These are phyloP conservation scores for Calephelis nemesis DNA, from an alignment of 1,140 invertebrate species.

Conservation along the genomic window DNA sequence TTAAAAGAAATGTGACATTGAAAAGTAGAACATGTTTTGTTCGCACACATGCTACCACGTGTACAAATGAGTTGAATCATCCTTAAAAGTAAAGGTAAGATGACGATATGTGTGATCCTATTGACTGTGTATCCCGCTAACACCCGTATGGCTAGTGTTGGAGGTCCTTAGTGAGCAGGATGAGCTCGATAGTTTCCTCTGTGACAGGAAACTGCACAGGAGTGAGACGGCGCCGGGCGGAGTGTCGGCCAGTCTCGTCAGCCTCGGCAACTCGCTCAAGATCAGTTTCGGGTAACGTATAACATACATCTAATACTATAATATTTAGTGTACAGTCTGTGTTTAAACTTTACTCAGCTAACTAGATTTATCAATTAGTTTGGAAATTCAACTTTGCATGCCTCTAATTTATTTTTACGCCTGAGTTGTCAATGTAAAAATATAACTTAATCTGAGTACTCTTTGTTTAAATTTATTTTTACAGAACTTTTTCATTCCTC, in stretches of 20 bases:
- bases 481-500: too few relatives aligned
- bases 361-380: too few relatives aligned
- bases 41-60: too few relatives aligned
- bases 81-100: background rate
- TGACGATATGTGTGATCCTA: background rate
- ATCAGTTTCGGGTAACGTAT: constrained; percentile 89
- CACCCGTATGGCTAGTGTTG: constrained; percentile 38
- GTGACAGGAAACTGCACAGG: constrained; percentile 83
- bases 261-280: constrained; percentile 88
- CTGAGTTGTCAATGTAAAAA: too few relatives aligned
- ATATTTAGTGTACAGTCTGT: background rate
- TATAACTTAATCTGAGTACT: too few relatives aligned
- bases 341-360: too few relatives aligned
- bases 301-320: background rate
- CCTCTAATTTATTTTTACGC: too few relatives aligned
- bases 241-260: constrained; percentile 87
- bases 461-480: too few relatives aligned
- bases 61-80: too few relatives aligned
- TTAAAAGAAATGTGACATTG: background rate
- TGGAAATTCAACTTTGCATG: too few relatives aligned
- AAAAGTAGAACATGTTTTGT: too few relatives aligned
- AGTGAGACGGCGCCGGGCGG: constrained; percentile 90
- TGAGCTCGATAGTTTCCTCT: constrained; percentile 74
- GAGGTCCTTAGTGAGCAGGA: constrained; percentile 38
- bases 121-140: constrained; percentile 46